Evolutionary conservation across 92 coral and sea anemone species (phyloP).

Genomic region (Palythoa heliodiscus): DNA sequence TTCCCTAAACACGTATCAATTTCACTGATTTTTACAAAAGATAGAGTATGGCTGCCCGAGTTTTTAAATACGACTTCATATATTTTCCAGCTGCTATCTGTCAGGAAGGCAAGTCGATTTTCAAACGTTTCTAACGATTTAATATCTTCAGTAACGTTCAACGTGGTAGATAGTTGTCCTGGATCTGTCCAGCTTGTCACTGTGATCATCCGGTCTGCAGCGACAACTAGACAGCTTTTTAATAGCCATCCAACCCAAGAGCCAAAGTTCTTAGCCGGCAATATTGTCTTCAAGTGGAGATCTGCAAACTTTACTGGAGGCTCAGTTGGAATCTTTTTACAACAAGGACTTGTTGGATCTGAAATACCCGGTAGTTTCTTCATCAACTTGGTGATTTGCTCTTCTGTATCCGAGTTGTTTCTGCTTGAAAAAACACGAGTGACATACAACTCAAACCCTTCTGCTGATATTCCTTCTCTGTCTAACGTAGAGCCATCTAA

Average conservation of each 20-base stretch:
- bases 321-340: slow-evolving; percentile 43
- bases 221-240: slow-evolving; percentile 48
- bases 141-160: not conserved
- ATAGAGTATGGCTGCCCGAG: not conserved
- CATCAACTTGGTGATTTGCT: not conserved
- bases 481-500: slow-evolving; percentile 9
- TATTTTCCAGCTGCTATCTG: not conserved
- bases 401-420: not conserved
- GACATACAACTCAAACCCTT: slow-evolving; percentile 11
- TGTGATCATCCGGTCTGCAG: slow-evolving; percentile 2
- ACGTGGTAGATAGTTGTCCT: slow-evolving; percentile 3
- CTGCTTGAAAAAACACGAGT: not conserved
- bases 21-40: not conserved
- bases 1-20: not conserved
- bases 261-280: slow-evolving; percentile 64
- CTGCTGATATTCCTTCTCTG: not conserved
- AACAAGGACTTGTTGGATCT: slow-evolving; percentile 62
- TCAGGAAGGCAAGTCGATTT: not conserved
- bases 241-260: slow-evolving; percentile 57
- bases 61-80: not conserved
- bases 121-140: not conserved
- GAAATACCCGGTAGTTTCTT: slow-evolving; percentile 56
- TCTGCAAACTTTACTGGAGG: slow-evolving; percentile 52
- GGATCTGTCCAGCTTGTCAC: slow-evolving; percentile 23
- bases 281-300: slow-evolving; percentile 67